These are phyloP conservation scores for Diglossa brunneiventris DNA, from an alignment of 2,113 vertebrate genomes.

Conservation along the genomic window DNA sequence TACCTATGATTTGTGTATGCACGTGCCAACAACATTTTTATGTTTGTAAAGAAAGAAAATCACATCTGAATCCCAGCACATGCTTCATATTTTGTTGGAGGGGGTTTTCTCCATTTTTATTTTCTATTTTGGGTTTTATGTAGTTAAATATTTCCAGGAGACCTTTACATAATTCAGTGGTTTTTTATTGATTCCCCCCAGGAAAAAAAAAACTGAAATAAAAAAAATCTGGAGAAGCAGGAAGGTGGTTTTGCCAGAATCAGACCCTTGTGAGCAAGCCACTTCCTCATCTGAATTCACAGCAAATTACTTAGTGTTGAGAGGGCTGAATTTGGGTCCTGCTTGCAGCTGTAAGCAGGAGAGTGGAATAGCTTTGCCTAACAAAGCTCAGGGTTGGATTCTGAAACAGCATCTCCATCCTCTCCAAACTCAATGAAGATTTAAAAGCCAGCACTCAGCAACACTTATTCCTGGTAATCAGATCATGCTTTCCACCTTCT, in stretches of 20 bases:
- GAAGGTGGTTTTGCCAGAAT: neutral
- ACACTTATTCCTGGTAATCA: neutral
- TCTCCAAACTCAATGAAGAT: neutral
- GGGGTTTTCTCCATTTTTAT: neutral
- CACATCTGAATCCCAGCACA: neutral
- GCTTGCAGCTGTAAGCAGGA: neutral
- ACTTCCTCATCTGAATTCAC: constrained; percentile 13
- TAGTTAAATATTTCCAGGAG: neutral
- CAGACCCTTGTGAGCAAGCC: neutral
- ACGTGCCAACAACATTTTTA: neutral
- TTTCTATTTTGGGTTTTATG: neutral
- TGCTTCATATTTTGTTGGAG: neutral
- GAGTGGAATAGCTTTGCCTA: neutral
- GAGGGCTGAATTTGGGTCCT: neutral
- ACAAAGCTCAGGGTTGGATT: neutral
- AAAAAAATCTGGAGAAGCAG: neutral
- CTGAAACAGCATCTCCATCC: neutral
- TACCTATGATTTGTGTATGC: neutral
- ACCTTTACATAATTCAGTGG: neutral
- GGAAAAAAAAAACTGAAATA: neutral
- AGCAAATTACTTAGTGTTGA: neutral
- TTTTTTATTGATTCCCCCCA: neutral
- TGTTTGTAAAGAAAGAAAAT: constrained; percentile 23
- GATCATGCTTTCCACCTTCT: neutral
- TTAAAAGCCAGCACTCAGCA: neutral